These are phyloP conservation scores for Rhea americana DNA, from an alignment of 2,113 vertebrate genomes.

Conservation along the genomic window DNA sequence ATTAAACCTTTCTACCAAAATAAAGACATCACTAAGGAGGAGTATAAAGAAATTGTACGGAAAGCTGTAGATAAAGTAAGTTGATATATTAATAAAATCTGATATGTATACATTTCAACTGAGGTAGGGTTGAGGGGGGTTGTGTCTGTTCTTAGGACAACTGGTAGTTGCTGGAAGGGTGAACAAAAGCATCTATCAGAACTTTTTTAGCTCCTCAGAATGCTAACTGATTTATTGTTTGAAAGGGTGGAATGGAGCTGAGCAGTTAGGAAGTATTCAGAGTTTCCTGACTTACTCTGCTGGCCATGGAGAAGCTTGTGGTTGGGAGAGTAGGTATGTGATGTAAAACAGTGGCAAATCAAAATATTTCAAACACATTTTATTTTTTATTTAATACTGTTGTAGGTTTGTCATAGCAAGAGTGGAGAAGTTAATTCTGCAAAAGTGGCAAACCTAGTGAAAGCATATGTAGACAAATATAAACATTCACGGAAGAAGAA, in stretches of 20 bases:
- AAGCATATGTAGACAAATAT: slow-evolving; percentile 98
- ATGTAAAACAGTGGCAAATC: not conserved
- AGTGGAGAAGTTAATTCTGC: slow-evolving; percentile 96
- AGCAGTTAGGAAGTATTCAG: not conserved
- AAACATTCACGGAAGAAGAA: slow-evolving; percentile 92
- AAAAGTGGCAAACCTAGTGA: slow-evolving; percentile 96
- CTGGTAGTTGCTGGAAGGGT: not conserved
- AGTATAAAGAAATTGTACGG: slow-evolving; percentile 97
- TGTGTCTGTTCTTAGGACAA: not conserved
- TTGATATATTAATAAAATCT: not conserved
- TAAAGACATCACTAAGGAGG: slow-evolving; percentile 97
- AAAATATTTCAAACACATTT: fast-evolving
- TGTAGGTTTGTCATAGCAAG: slow-evolving; percentile 95
- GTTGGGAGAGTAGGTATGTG: not conserved
- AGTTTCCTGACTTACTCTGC: not conserved
- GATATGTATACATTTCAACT: fast-evolving
- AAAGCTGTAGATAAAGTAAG: slow-evolving; percentile 98
- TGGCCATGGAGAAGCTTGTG: not conserved
- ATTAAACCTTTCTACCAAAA: slow-evolving; percentile 98
- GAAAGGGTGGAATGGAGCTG: not conserved
- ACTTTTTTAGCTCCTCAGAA: not conserved
- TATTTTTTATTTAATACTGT: not conserved
- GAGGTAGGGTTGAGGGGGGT: not conserved
- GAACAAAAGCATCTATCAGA: not conserved
- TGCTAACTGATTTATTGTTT: fast-evolving